A percentile compares a stretch with the other conserved stretches of the same genome.
phyloP scores from a whole-genome alignment of 2,888 invertebrate genomes.

The Dorcus parallelipipedus region DNA sequence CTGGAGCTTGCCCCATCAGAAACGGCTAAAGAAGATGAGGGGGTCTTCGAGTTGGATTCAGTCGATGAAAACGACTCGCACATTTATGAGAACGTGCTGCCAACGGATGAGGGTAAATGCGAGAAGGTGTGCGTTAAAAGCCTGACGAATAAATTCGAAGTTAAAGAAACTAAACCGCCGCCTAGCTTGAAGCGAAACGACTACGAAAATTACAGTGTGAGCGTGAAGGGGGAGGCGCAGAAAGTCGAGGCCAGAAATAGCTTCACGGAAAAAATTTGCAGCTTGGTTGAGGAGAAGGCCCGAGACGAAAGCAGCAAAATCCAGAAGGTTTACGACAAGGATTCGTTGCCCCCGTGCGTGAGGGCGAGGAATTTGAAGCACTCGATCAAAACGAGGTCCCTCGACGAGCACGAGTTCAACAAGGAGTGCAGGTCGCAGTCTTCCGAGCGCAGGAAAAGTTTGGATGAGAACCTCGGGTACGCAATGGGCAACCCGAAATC shows the following conservation, averaged over 20 bases:
- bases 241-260: slow-evolving; percentile 1
- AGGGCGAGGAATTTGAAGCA: slow-evolving; percentile 62
- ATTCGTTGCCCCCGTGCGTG: slow-evolving; percentile 57
- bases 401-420: slow-evolving; percentile 72
- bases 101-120: background rate
- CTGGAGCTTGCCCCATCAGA: slow-evolving; percentile 33
- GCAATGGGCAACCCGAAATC: slow-evolving; percentile 46
- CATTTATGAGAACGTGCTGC: slow-evolving; percentile 21
- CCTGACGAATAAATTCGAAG: slow-evolving; percentile 39
- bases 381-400: slow-evolving; percentile 62
- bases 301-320: background rate
- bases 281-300: slow-evolving; percentile 8
- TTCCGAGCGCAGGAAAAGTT: slow-evolving; percentile 54
- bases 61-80: slow-evolving; percentile 29
- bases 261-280: slow-evolving; percentile 12
- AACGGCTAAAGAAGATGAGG: slow-evolving; percentile 6
- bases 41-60: slow-evolving; percentile 14
- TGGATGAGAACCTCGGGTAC: slow-evolving; percentile 49
- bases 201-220: background rate
- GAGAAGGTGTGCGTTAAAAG: slow-evolving; percentile 30
- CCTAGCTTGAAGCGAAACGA: no score
- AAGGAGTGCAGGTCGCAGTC: slow-evolving; percentile 59
- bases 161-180: slow-evolving; percentile 40
- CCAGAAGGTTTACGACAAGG: slow-evolving; percentile 25
- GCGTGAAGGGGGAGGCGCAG: background rate